A percentile compares a stretch with the other conserved stretches of the same genome.
These are phyloP conservation scores for Mesocentrotus franciscanus DNA, from an alignment of 53 echinoderm and acorn worm species.

Conservation along the genomic window DNA sequence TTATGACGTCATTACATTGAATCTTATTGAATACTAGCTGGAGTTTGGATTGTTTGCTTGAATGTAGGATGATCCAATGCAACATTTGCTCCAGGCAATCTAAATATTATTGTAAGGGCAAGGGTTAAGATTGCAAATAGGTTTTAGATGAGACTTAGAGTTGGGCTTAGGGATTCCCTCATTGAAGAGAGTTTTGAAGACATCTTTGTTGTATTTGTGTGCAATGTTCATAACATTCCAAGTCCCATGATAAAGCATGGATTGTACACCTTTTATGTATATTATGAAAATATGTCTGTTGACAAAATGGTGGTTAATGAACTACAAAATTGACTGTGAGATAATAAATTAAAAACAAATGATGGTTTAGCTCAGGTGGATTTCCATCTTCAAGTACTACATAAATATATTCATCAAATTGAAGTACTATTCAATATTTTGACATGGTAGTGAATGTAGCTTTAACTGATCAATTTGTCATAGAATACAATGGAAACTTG, in stretches of 20 bases:
- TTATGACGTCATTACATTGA: too few species aligned
- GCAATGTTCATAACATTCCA: constrained; percentile 27
- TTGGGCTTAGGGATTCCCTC: not conserved
- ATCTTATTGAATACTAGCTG: too few species aligned
- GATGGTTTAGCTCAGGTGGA: not conserved
- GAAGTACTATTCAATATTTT: not conserved
- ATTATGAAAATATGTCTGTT: not conserved
- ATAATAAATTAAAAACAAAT: not conserved
- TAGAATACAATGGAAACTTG: not conserved
- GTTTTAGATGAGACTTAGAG: too few species aligned
- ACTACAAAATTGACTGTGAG: not conserved
- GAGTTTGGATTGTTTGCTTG: too few species aligned
- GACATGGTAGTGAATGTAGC: not conserved
- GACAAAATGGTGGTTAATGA: not conserved
- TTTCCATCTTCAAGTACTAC: not conserved
- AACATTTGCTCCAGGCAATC: too few species aligned
- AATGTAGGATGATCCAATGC: too few species aligned
- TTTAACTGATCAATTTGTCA: not conserved
- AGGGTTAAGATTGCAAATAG: too few species aligned
- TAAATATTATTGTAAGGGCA: too few species aligned
- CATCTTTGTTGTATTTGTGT: not conserved
- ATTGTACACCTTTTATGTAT: not conserved
- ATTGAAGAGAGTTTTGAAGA: not conserved
- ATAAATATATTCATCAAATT: not conserved
- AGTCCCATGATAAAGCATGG: not conserved